phyloP scores from a whole-genome alignment of 2,888 invertebrate species.

The Trilocha varians region DNA sequence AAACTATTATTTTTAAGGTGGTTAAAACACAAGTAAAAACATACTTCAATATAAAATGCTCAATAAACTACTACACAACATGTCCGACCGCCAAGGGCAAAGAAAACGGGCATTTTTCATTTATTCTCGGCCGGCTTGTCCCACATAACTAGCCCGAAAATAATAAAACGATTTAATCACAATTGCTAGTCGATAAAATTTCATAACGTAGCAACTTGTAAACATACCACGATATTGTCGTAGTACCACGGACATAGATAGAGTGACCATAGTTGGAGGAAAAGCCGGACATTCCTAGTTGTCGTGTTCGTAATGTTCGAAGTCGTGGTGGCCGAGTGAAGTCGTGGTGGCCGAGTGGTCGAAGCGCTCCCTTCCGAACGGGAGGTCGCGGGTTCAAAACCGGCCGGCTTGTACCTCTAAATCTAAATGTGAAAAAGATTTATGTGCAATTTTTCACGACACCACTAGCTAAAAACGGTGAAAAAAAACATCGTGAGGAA shows the following conservation, averaged over 20 bases:
- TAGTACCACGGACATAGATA: slow-evolving; percentile 5
- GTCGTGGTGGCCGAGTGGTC: too few relatives aligned
- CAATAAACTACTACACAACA: neutral
- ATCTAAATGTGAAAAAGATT: too few relatives aligned
- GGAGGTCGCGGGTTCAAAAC: too few relatives aligned
- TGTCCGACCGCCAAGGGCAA: neutral
- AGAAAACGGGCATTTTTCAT: neutral
- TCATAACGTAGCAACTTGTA: slow-evolving; percentile 19
- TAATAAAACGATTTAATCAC: neutral
- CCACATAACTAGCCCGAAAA: neutral
- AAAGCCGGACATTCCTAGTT: neutral
- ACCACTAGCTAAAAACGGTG: too few relatives aligned
- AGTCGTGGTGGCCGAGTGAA: neutral
- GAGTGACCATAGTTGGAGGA: slow-evolving; percentile 7
- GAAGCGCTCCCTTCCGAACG: too few relatives aligned
- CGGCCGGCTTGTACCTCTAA: too few relatives aligned
- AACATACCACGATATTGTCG: slow-evolving; percentile 19
- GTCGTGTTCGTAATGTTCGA: neutral
- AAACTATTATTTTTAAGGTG: too few relatives aligned
- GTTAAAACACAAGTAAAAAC: too few relatives aligned
- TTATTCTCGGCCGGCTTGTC: neutral
- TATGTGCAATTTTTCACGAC: too few relatives aligned
- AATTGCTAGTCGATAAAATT: slow-evolving; percentile 7
- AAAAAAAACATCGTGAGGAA: too few relatives aligned
- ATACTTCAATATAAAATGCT: too few relatives aligned